Conservation (phyloP, 2,797 vertebrate species). For the Hephaestus fuliginosus region DNA sequence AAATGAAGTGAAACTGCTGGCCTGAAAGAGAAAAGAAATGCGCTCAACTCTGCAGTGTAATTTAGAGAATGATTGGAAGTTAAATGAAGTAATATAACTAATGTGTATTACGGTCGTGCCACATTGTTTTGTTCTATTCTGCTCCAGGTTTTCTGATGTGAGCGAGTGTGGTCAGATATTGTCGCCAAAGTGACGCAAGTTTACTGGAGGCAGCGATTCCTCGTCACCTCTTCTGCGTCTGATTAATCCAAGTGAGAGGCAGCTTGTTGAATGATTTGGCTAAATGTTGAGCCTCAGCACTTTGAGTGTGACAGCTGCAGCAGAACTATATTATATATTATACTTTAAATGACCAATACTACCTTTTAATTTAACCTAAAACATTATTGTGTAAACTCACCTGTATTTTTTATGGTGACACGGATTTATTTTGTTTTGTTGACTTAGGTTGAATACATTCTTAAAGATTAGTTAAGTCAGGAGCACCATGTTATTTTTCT, state of each 20-base stretch:
- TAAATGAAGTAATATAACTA: too few species aligned
- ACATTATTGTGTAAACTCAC: neutral
- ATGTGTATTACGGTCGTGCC: neutral
- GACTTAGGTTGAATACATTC: neutral
- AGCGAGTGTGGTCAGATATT: neutral
- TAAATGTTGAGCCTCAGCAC: neutral
- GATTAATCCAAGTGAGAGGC: neutral
- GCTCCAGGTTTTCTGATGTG: slow-evolving; percentile 62
- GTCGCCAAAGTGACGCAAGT: neutral
- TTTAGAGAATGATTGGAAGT: too few species aligned
- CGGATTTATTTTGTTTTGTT: neutral
- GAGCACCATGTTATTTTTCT: neutral
- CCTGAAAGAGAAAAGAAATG: too few species aligned
- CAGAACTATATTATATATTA: neutral
- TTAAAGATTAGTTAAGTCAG: neutral
- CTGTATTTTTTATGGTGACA: neutral
- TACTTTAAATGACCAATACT: neutral
- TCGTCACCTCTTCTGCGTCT: neutral
- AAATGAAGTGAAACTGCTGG: too few species aligned
- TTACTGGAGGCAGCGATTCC: neutral
- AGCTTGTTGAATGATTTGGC: neutral
- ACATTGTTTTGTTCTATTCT: slow-evolving; percentile 10
- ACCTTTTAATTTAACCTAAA: neutral
- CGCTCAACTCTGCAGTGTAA: too few species aligned
- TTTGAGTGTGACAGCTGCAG: neutral